Evolutionary conservation across 2,797 vertebrate species (phyloP), one percentile per base, ranked within the genome.

Genomic region (Urophycis tenuis): DNA sequence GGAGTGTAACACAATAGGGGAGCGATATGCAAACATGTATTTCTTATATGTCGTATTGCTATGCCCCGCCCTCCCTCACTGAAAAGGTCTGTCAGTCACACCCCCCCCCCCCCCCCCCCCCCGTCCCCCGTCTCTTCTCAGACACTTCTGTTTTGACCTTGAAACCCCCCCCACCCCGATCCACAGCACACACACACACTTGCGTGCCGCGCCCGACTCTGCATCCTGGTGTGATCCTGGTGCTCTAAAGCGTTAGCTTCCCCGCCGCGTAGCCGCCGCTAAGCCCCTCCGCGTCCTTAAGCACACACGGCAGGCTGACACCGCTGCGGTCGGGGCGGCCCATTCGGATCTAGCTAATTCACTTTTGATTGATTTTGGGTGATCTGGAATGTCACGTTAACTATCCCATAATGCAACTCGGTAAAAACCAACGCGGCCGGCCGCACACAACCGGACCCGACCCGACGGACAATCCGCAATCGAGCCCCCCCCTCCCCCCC

Each of bases 1-100:
- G 83, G 74, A 88, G 82, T 84, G 83, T 83, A 89, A 90, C 89
- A 89, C 91, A 81, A 90, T 87, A 17, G 30, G 67, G 17, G 88
- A 95, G 89, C 90, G 91, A 93, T 90, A 91, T 90, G 88, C 85
- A 88, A 87, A 87, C 82, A 85, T 86, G 85, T 81, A 74, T 81
- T 69, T 85, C 72, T 86, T 76, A 87, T 90, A 89, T 87, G 85
- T 83, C 86, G 83, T 81, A 88, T 84, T 87, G 87, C 86, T 81
- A 84, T 83, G 84, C 82, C 87, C 86, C 86, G 82, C 81, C 82
- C 83, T 82, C 79, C 85, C 79, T 25, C 53, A 25, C n/a, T 60
- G 53, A 60, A 25, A 10, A 60, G 25, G 8, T 53, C 45, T 22
- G 19, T 53, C 19, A 53, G 1, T 22, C 3, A 53, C 45, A 17